These are phyloP conservation scores for Chauna torquata DNA, from an alignment of 2,113 vertebrate species.

Conservation along the genomic window DNA sequence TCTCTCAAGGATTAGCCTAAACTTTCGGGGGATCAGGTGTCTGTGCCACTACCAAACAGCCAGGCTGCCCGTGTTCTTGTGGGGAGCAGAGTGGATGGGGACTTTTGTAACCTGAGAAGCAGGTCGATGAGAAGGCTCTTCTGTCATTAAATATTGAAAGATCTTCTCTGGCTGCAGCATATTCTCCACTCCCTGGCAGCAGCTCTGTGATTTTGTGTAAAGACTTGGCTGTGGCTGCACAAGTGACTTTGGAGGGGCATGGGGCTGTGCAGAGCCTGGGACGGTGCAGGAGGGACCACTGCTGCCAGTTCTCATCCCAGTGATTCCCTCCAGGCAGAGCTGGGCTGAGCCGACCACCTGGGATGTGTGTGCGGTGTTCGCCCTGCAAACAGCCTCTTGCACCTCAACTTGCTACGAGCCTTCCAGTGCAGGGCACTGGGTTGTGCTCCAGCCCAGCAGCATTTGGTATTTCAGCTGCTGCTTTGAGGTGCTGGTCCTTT, in stretches of 20 bases:
- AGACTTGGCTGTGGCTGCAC: not conserved
- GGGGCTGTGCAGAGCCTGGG: not conserved
- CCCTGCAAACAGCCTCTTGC: not conserved
- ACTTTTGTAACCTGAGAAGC: not conserved
- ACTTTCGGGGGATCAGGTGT: not conserved
- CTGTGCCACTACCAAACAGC: not conserved
- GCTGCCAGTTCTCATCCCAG: too few relatives aligned
- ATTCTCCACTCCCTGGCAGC: not conserved
- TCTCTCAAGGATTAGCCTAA: not conserved
- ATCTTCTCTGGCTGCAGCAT: not conserved
- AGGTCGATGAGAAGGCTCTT: not conserved
- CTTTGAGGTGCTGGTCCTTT: not conserved
- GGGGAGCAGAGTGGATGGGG: not conserved
- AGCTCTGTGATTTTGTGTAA: not conserved
- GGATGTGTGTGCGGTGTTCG: rapidly evolving
- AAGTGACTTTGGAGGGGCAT: not conserved
- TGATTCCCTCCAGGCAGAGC: not conserved
- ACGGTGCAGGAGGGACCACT: not conserved
- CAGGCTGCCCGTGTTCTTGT: not conserved
- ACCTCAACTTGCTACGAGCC: not conserved
- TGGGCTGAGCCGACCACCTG: not conserved
- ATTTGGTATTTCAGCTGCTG: not conserved
- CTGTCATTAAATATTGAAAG: slow-evolving; percentile 51
- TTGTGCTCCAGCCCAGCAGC: not conserved
- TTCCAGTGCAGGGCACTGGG: rapidly evolving